Conservation (phyloP, 1,140 invertebrate species). For the Microplitis demolitor region DNA sequence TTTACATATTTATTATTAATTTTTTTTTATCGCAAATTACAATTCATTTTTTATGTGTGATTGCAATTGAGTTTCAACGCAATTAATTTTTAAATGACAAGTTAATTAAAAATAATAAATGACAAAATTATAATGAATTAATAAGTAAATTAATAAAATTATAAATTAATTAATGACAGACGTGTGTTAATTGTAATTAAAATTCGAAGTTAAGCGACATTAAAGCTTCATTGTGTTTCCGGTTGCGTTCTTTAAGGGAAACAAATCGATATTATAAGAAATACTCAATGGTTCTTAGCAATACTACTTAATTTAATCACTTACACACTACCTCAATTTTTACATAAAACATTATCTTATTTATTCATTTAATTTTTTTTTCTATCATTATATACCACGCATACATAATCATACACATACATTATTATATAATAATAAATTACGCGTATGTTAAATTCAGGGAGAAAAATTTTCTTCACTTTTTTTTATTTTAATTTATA, state of each 20-base stretch:
- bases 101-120: no score
- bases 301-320: slow-evolving; percentile 1
- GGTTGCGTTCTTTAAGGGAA: slow-evolving; percentile 3
- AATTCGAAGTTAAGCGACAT: slow-evolving; percentile 21
- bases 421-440: not conserved
- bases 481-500: not conserved
- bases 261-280: slow-evolving; percentile 18
- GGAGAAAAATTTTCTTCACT: not conserved
- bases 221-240: slow-evolving; percentile 27
- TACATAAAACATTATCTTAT: not conserved
- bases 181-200: not conserved
- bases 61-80: slow-evolving; percentile 17
- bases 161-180: not conserved
- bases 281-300: slow-evolving; percentile 18
- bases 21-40: slow-evolving; percentile 21
- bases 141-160: not conserved
- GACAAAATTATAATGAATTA: slow-evolving; percentile 14
- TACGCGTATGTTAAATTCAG: not conserved
- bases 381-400: not conserved
- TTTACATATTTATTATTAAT: slow-evolving; percentile 2
- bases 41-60: slow-evolving; percentile 28
- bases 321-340: not conserved
- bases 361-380: not conserved
- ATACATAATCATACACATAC: not conserved
- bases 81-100: no score